Percentiles rank a stretch among this genome's conserved stretches.
Conservation (phyloP, 1,140 invertebrate genomes). For the Epicauta chinensis region DNA sequence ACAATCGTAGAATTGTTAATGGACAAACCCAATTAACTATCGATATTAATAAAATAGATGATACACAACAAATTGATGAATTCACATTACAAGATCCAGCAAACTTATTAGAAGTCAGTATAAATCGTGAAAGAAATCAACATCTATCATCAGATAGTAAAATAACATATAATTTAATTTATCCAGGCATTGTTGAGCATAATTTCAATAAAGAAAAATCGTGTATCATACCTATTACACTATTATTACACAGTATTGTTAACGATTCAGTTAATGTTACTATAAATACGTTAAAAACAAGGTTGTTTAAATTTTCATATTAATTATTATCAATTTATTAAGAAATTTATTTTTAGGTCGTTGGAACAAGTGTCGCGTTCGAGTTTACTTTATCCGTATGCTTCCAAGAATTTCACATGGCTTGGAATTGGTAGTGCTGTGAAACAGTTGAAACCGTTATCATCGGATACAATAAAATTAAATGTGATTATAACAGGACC, state of each 20-base stretch:
- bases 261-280: conserved; percentile 29
- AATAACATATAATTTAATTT: conserved; percentile 48
- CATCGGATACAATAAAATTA: conserved; percentile 30
- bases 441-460: conserved; percentile 31
- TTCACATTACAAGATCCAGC: conserved; percentile 7
- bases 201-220: conserved; percentile 47
- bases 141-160: conserved; percentile 30
- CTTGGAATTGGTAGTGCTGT: conserved; percentile 29
- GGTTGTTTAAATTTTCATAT: conserved; percentile 23
- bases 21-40: conserved; percentile 49
- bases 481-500: conserved; percentile 32
- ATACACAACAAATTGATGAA: conserved; percentile 7
- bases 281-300: conserved; percentile 34
- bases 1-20: conserved; percentile 40
- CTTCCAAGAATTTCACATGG: conserved; percentile 39
- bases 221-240: conserved; percentile 49
- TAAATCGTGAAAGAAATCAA: conserved; percentile 16
- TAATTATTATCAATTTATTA: neutral
- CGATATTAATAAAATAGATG: conserved; percentile 22
- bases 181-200: conserved; percentile 46
- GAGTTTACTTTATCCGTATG: conserved; percentile 28
- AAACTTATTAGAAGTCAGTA: conserved; percentile 10
- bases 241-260: conserved; percentile 43
- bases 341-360: neutral
- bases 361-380: conserved; percentile 1